Base-by-base conservation (phyloP, 2,113 vertebrate genomes). In the Cynopterus brachyotis region DNA sequence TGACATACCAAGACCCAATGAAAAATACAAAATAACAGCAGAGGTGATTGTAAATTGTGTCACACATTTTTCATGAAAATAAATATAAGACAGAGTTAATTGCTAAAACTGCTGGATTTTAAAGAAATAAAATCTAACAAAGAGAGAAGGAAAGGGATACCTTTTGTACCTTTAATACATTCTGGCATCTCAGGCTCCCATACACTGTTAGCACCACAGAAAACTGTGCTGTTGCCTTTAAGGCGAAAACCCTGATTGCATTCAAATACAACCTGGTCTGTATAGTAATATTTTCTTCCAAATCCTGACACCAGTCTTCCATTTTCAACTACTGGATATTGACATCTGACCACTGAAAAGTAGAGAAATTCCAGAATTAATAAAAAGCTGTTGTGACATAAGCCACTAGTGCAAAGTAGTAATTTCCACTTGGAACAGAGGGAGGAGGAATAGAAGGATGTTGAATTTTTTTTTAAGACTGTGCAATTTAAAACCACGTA, bases 301-400 rank as follows among this genome's bases (percentile, higher is more conserved):
- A 88, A 83, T 28, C 88, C 88, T 20, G 42, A 6, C 2, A 0
- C 0, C 37, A 93, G 94, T 1, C 0, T 20, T 30, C 89, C 98
- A 66, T 98, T 59, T 55, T 32, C 0, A 10, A 98, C 12, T 0
- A 0, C 0, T 0, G 95, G 98, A 45, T 92, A 22, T 2, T 6
- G 3, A 64, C 98, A 98, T 59, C 5, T 97, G 84, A 98, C 93
- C 87, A 97, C 98, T 98, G 94, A 47, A 98, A 98, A 0, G 45
- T 1, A 4, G 10, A 64, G 62, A 86, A 92, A 79, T 40, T 32
- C 20, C 28, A 75, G 45, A 91, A 62, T 96, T 88, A 87, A 87
- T 78, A 42, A 15, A 91, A 91, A 86, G 75, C n/a, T 20, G 6
- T 22, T 69, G 69, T 35, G 30, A 75, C 59, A 30, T 0, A 32